Evolutionary conservation across 2,113 vertebrate species (phyloP).

Genomic region (Chaenocephalus aceratus): DNA sequence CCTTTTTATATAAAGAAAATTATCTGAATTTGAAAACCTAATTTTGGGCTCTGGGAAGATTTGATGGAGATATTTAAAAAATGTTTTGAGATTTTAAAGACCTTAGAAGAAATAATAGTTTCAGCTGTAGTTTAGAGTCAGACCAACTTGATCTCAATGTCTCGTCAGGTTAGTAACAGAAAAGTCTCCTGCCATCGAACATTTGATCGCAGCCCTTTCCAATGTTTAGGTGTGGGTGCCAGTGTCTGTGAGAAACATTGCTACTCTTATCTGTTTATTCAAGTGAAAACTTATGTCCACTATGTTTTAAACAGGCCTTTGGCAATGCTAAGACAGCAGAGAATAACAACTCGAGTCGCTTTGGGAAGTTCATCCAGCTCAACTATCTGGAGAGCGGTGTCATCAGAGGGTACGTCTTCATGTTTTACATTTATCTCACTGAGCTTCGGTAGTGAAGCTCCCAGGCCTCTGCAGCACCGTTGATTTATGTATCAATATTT

Average conservation of each 20-base stretch:
- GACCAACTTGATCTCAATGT: not conserved
- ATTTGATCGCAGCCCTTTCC: not conserved
- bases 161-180: not conserved
- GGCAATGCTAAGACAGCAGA: conserved; percentile 94
- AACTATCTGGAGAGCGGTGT: conserved; percentile 95
- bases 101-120: not conserved
- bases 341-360: conserved; percentile 98
- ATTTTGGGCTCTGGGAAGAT: not conserved
- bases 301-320: conserved; percentile 87
- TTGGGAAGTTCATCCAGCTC: conserved; percentile 97
- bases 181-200: conserved; percentile 6
- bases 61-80: too few species aligned
- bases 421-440: not conserved
- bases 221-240: conserved; percentile 30
- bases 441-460: not conserved
- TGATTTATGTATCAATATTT: conserved; percentile 15
- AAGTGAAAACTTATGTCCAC: conserved; percentile 18
- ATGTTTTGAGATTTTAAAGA: too few species aligned
- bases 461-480: not conserved
- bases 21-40: not conserved
- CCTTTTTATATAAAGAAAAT: too few species aligned
- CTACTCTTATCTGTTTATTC: conserved; percentile 15
- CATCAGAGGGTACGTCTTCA: conserved; percentile 90
- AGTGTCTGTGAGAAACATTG: conserved; percentile 21
- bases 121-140: not conserved